Percentiles rank a stretch among this genome's conserved stretches.
Conservation (phyloP, 1,140 invertebrate species). For the Lepidurus arcticus region DNA sequence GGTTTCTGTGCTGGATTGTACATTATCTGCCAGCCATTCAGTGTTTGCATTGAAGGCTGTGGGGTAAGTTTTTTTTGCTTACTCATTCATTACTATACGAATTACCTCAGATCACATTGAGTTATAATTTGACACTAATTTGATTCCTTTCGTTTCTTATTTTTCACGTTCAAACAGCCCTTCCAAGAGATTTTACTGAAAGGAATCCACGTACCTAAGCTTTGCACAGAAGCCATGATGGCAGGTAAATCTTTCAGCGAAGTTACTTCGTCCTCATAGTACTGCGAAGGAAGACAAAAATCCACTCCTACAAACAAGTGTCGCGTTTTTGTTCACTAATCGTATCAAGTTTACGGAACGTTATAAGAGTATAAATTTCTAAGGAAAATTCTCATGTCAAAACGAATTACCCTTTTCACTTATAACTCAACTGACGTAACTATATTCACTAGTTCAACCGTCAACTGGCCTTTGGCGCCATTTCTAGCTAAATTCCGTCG, state of each 20-base stretch:
- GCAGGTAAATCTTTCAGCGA: conserved; percentile 37
- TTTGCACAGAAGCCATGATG: conserved; percentile 58
- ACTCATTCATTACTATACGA: not conserved
- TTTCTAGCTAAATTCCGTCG: no score
- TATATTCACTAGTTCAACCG: no score
- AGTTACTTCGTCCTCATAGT: not conserved
- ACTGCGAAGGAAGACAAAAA: no score
- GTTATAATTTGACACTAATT: not conserved
- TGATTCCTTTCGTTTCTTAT: conserved; percentile 37
- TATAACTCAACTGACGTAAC: not conserved
- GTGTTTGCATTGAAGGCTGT: conserved; percentile 59
- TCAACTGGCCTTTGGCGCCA: no score
- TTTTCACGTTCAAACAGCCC: conserved; percentile 49
- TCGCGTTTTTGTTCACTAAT: no score
- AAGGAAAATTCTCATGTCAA: conserved; percentile 3
- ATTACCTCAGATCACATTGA: no score
- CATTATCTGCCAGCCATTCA: conserved; percentile 63
- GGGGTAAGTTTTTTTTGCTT: conserved; percentile 46
- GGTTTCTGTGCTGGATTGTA: conserved; percentile 65
- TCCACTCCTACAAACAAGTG: no score
- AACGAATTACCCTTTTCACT: not conserved
- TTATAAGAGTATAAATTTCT: not conserved
- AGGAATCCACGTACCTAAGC: conserved; percentile 61
- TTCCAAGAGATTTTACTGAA: conserved; percentile 60
- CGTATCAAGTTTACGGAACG: not conserved